Evolutionary conservation across 2,797 vertebrate genomes (phyloP), one percentile per base, ranked within the genome.

Genomic region (Semotilus atromaculatus): DNA sequence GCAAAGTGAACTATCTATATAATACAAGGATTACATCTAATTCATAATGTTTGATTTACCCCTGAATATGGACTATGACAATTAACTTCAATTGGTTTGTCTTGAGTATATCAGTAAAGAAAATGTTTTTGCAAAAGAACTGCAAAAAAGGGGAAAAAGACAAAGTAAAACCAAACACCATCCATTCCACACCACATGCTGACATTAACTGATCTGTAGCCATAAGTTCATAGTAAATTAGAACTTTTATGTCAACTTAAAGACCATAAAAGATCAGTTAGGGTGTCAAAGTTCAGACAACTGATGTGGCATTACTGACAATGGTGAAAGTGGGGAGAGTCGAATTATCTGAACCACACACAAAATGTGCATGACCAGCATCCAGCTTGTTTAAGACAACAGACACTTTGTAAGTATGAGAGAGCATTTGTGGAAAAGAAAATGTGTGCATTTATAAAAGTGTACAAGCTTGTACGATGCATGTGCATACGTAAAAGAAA

Each of bases 321-420:
- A 58, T 81, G 36, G 19, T 72, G 29, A 72, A 38, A 85, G 18
- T 9, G 29, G 40, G 21, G 23, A 38, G 21, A 62, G 29, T 40
- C 45, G 5, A 84, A 60, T 62, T 34, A 79, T 71, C 83, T 48
- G 40, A 78, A 74, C 21, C 26, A n/a, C 36, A 53, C 71, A 40
- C 14, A 40, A 84, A 83, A 75, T 71, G 51, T 70, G 71, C 81
- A 70, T 84, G 77, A 68, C 53, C 55, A 73, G 73, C 23, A 62
- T 76, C 19, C 64, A 81, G 18, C 71, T 26, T n/a, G 60, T 60
- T 48, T 19, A 76, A 77, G 66, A 89, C 76, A 81, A 87, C 70
- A 87, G n/a, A 9, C 70, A 88, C 77, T 89, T 90, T 86, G 84
- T 88, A 34, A 53, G 48, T 45, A 38, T 62, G 14, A 76, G 38